Evolutionary conservation across 2,113 vertebrate genomes (phyloP), one percentile per base, ranked within the genome.

Genomic region (Ancistrus triradiatus): DNA sequence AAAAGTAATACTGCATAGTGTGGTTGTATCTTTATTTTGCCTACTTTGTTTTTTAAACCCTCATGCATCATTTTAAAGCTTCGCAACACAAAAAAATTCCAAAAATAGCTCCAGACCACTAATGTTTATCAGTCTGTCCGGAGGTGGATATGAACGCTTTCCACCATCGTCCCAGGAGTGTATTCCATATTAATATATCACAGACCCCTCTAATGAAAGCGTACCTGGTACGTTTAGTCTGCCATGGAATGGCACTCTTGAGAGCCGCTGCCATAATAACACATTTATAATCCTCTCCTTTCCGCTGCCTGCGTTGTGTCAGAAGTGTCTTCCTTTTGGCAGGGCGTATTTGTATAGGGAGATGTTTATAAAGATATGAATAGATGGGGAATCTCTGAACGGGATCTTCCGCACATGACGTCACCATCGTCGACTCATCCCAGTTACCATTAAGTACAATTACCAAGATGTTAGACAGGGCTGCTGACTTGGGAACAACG

Each of bases 221-320:
- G 60, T n/a, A n/a, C n/a, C n/a, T 17, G 37, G 31, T 59, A n/a
- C 24, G 58, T 69, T 77, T 77, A 62, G 72, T 77, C 66, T 66
- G 37, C 7, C 49, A 14, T 37, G 5, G 48, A 59, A 60, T 48
- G 60, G 67, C 56, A 57, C 21, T 27, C 69, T 62, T 18, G 27
- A 35, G 14, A 38, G 21, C 10, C 1, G 25, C 31, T 13, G 21
- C 37, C 18, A 24, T 55, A 48, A 48, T 31, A 50, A 37, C 52
- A 27, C 19, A 28, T 6, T 59, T 38, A 21, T 10, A 59, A 59
- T 28, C 10, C 52, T 28, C 27, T 51, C 2, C 24, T 15, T 65
- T 60, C 56, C 21, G 37, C 47, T 31, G 42, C 31, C 55, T 77
- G 59, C 42, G 25, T 64, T 63, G 33, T 61, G 25, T 71, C 68